Percentiles rank a stretch among this genome's conserved stretches.
phyloP scores from a whole-genome alignment of 2,888 invertebrate species.

The Drosophila acutilabella region DNA sequence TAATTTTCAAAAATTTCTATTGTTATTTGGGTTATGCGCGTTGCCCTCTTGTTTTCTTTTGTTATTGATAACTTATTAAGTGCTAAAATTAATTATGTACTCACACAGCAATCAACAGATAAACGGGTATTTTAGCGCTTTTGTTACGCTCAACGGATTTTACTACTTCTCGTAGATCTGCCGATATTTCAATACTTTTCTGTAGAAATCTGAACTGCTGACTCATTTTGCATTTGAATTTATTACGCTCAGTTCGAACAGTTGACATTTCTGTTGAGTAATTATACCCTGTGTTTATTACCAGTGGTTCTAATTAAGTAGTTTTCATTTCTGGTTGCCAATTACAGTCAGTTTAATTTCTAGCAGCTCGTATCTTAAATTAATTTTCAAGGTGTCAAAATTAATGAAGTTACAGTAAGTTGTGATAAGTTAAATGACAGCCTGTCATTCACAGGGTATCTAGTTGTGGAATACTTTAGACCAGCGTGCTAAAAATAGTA shows the following conservation, averaged over 20 bases:
- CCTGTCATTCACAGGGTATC: no score
- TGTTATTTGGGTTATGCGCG: conserved; percentile 19
- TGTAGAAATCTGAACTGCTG: conserved; percentile 10
- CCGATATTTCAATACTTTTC: neutral
- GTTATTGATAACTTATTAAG: conserved; percentile 19
- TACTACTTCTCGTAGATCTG: neutral
- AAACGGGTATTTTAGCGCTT: conserved; percentile 17
- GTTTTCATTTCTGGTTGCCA: no score
- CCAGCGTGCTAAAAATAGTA: no score
- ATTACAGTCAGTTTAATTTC: neutral
- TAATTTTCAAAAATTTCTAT: conserved; percentile 55
- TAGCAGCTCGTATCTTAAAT: no score
- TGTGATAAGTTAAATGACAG: no score
- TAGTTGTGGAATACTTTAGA: no score
- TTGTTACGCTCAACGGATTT: neutral
- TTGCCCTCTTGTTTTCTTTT: conserved; percentile 24
- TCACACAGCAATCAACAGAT: neutral
- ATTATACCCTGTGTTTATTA: neutral
- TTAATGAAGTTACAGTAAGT: no score
- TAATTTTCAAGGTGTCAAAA: neutral
- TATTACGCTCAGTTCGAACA: conserved; percentile 3
- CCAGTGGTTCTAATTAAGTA: neutral
- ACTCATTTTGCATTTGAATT: conserved; percentile 23
- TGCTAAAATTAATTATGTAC: conserved; percentile 27
- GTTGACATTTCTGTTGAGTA: conserved; percentile 15